Evolutionary conservation across 2,888 invertebrate species (phyloP).

Genomic region (Saturnia pavonia): DNA sequence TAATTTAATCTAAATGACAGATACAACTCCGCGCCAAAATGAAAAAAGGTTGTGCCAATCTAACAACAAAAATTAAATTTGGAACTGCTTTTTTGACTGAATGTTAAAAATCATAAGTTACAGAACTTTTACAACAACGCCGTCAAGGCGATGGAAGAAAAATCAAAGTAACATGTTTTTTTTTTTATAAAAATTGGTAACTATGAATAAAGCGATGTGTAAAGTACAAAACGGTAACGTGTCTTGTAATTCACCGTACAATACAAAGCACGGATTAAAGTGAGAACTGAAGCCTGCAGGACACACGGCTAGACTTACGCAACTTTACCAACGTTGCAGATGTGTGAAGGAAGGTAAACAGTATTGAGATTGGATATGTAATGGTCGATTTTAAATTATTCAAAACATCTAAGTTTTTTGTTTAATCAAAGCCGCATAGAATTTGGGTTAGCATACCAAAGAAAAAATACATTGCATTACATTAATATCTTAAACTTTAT

Average conservation of each 20-base stretch:
- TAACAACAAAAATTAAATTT: no score
- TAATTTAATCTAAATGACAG: no score
- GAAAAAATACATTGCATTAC: no score
- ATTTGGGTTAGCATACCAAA: neutral
- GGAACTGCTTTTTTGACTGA: no score
- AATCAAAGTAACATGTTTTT: no score
- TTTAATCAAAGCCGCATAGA: neutral
- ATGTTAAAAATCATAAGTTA: no score
- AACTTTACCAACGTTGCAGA: slow-evolving; percentile 35
- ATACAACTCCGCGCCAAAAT: no score
- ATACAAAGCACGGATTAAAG: slow-evolving; percentile 58
- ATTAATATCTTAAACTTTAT: no score
- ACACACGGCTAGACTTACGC: slow-evolving; percentile 56
- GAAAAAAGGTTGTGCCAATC: no score
- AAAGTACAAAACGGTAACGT: slow-evolving; percentile 50
- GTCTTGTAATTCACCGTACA: slow-evolving; percentile 42
- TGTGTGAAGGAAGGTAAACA: slow-evolving; percentile 20
- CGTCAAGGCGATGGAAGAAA: no score
- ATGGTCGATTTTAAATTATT: neutral
- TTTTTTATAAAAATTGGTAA: slow-evolving; percentile 6
- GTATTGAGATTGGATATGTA: neutral
- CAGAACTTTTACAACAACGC: no score
- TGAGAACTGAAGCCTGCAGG: slow-evolving; percentile 72
- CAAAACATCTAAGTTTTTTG: neutral
- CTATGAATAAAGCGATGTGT: slow-evolving; percentile 47